Conservation (phyloP, 2,113 vertebrate genomes). For the Cyanoderma ruficeps region DNA sequence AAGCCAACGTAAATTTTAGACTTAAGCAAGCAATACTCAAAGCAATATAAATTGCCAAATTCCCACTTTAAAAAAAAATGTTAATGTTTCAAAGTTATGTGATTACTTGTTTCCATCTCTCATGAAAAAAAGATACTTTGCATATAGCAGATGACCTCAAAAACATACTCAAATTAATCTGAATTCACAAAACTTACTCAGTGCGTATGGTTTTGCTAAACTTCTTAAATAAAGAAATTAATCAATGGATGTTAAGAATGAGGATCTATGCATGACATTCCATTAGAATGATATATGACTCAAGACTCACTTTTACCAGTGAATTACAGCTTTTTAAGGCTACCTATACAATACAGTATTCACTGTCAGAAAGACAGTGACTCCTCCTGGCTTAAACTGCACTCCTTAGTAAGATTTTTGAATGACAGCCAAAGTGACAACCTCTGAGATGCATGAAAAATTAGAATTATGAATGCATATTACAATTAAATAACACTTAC, state of each 20-base stretch:
- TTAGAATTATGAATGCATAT: neutral
- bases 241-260: neutral
- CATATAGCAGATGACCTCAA: neutral
- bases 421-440: neutral
- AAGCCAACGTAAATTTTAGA: neutral
- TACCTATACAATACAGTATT: neutral
- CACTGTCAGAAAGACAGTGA: neutral
- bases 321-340: neutral
- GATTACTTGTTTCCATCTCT: neutral
- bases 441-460: neutral
- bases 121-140: neutral
- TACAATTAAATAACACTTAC: slow-evolving; percentile 75
- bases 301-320: neutral
- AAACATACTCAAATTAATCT: neutral
- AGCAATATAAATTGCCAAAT: neutral
- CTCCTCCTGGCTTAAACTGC: neutral
- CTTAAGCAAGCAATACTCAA: neutral
- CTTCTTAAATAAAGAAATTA: neutral
- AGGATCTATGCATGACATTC: neutral
- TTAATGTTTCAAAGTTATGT: neutral
- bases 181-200: neutral
- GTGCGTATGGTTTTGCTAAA: neutral
- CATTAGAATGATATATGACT: neutral
- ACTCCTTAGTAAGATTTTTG: neutral
- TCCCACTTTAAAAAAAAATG: neutral